These are phyloP conservation scores for Hyposoter dolosus DNA, from an alignment of 2,888 invertebrate genomes.

Conservation along the genomic window DNA sequence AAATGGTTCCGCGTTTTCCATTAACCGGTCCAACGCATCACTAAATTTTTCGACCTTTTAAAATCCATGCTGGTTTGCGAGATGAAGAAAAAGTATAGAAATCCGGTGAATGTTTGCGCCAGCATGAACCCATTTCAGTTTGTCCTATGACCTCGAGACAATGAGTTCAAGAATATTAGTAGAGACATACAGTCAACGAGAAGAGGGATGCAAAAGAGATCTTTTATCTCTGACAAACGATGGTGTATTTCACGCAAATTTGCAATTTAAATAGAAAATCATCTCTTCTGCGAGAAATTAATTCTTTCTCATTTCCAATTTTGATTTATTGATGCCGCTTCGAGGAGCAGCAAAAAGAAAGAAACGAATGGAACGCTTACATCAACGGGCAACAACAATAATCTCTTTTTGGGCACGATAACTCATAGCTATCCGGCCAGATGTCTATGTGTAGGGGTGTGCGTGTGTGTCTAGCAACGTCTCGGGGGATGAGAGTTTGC, in stretches of 20 bases:
- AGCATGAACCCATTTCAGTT: conserved; percentile 4
- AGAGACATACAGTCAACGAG: background rate
- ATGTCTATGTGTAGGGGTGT: background rate
- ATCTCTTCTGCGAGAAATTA: conserved; percentile 39
- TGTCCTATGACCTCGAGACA: background rate
- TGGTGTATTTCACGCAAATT: conserved; percentile 35
- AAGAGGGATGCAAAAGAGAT: conserved; percentile 28
- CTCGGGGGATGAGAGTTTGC: conserved; percentile 21
- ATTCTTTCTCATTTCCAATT: conserved; percentile 68
- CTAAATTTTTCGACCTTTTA: background rate
- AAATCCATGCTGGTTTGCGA: conserved; percentile 2
- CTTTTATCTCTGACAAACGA: conserved; percentile 61
- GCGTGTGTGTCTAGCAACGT: background rate
- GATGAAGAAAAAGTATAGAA: background rate
- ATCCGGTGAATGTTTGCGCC: background rate
- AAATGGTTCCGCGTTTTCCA: background rate
- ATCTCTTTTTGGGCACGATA: conserved; percentile 62
- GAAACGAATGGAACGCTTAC: conserved; percentile 34
- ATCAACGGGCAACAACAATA: conserved; percentile 64
- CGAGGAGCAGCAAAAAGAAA: background rate
- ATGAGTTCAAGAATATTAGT: background rate
- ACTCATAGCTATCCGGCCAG: conserved; percentile 48
- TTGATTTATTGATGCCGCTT: conserved; percentile 60
- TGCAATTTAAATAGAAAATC: conserved; percentile 60
- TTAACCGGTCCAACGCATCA: too few relatives aligned